Evolutionary conservation across 2,888 invertebrate species (phyloP).

Genomic region (Diplolepis rosae): DNA sequence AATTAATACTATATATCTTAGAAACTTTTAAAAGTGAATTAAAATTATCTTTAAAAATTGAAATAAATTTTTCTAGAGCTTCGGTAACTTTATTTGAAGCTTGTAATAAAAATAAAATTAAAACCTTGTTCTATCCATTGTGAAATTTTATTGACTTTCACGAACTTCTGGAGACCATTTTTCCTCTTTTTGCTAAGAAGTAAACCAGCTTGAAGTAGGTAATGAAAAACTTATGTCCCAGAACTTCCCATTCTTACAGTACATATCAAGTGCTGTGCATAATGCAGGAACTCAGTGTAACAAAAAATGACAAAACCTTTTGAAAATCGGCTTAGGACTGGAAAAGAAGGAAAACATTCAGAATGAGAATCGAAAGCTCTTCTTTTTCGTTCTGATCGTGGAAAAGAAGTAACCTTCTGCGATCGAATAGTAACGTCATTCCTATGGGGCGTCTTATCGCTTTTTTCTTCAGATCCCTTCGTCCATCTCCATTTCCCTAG

Average conservation of each 20-base stretch:
- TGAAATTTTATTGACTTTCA: too few species aligned
- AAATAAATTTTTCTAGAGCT: too few species aligned
- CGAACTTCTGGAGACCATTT: not conserved
- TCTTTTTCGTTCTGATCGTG: not conserved
- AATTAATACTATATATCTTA: too few species aligned
- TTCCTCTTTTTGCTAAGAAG: not conserved
- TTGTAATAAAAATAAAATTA: too few species aligned
- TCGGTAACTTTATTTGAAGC: too few species aligned
- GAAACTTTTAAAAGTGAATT: too few species aligned
- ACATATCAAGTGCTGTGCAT: not conserved
- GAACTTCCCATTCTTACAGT: not conserved
- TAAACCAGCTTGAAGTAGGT: not conserved
- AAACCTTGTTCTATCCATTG: too few species aligned
- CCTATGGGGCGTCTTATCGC: slow-evolving; percentile 51
- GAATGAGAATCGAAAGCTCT: slow-evolving; percentile 8
- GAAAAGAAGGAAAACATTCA: slow-evolving; percentile 1
- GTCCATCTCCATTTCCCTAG: slow-evolving; percentile 48
- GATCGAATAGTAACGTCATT: slow-evolving; percentile 41
- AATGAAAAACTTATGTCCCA: not conserved
- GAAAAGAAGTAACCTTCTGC: slow-evolving; percentile 11
- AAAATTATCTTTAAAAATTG: too few species aligned
- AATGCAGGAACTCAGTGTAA: not conserved
- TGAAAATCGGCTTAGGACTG: slow-evolving; percentile 7
- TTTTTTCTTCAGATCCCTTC: slow-evolving; percentile 49
- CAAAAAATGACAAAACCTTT: slow-evolving; percentile 13